phyloP scores from a whole-genome alignment of 2,113 vertebrate genomes.

The Cyprinodon variegatus region DNA sequence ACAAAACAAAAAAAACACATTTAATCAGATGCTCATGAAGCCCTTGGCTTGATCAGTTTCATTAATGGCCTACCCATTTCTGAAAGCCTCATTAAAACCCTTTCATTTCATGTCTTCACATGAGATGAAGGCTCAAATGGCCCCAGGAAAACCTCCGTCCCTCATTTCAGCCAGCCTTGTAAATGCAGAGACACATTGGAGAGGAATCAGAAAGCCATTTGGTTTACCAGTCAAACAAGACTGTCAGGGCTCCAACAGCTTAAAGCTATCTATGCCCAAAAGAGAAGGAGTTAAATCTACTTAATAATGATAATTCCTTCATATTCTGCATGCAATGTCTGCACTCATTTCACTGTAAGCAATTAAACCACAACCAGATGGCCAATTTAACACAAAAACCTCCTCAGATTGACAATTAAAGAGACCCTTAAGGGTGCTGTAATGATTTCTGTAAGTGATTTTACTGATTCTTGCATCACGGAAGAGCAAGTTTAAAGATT shows the following conservation, averaged over 20 bases:
- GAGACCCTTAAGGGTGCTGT: background rate
- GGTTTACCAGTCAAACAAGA: slow-evolving; percentile 19
- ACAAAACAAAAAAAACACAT: background rate
- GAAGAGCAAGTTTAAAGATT: slow-evolving; percentile 1
- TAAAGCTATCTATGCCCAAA: no score
- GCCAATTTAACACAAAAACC: background rate
- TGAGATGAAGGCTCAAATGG: slow-evolving; percentile 29
- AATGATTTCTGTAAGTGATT: slow-evolving; percentile 4
- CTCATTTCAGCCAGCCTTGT: slow-evolving; percentile 22
- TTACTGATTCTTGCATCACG: background rate
- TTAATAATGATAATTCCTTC: background rate
- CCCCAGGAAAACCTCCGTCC: slow-evolving; percentile 26
- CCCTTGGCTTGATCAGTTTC: slow-evolving; percentile 40
- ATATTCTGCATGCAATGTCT: background rate
- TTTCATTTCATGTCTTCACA: slow-evolving; percentile 42
- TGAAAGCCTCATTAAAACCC: slow-evolving; percentile 51
- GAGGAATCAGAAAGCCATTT: background rate
- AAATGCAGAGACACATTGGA: slow-evolving; percentile 3
- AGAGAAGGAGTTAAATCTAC: background rate
- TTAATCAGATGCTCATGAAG: slow-evolving; percentile 36
- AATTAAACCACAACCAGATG: background rate
- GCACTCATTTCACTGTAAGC: background rate
- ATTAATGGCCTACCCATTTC: slow-evolving; percentile 28
- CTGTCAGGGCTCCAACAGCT: background rate
- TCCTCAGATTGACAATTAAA: background rate